Base-by-base conservation (phyloP, 2,113 vertebrate genomes). In the Dolichallabes microphthalmus region DNA sequence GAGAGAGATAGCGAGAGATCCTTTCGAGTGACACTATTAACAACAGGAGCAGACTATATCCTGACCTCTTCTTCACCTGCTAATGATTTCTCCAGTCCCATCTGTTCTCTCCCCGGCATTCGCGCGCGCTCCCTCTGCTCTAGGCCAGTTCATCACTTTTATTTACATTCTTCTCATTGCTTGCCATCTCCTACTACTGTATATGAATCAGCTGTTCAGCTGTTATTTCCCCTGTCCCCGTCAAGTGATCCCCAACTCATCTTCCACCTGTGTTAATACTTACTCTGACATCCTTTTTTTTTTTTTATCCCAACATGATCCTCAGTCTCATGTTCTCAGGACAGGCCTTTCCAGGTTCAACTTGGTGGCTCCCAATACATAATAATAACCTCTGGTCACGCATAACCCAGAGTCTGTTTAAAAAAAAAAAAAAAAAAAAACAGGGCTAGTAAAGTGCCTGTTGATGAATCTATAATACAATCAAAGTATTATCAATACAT, bases 1-100 rank as follows among this genome's bases (percentile, higher is more conserved):
- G 13, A 68, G 10, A 64, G 22, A 2, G 61, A 27, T 80, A 78
- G 13, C 19, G 45, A 66, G 45, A 63, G 50, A 64, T 79, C 19
- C 74, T 60, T 71, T 85, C 60, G 50, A 52, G 60, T 20, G 69
- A 85, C 82, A 30, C 82, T 15, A 82, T 75, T 30, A 82, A 58
- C 55, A 84, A 79, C 84, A 82, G 80, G 85, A 88, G 88, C 85
- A 39, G 73, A 76, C 89, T 86, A 64, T 15, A 84, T 32, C 20
- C 53, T 92, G 92, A 93, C 92, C 92, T 90, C 83, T 88, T 88
- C 27, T 82, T 93, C 90, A 94, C 92, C 91, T 79, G 83, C 74
- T 92, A 93, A 93, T 94, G 89, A 88, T 85, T 94, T 93, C 87
- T 90, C 87, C 93, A 94, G 93, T 86, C 87, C 78, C 2, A 50